A percentile compares a stretch with the other conserved stretches of the same genome.
Conservation (phyloP, 2,888 invertebrate genomes). For the Physocephala rufipes region DNA sequence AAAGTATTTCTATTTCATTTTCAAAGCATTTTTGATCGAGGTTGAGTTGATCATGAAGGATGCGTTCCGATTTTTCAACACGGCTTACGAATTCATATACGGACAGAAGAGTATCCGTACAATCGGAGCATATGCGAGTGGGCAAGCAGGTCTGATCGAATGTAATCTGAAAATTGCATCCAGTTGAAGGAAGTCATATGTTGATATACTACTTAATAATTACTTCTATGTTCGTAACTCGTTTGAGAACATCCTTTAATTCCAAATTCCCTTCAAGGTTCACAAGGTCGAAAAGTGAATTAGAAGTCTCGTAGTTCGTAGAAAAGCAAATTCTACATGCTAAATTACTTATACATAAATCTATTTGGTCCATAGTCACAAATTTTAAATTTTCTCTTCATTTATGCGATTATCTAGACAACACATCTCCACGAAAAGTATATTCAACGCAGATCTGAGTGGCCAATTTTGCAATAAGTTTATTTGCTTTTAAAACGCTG, state of each 20-base stretch:
- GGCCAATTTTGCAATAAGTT: too few species aligned
- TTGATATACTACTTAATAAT: background rate
- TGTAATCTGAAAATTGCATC: constrained; percentile 44
- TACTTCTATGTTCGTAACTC: constrained; percentile 55
- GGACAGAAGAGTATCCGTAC: constrained; percentile 54
- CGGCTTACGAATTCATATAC: constrained; percentile 58
- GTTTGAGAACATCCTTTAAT: constrained; percentile 50
- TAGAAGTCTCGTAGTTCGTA: constrained; percentile 46
- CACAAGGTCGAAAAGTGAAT: constrained; percentile 56
- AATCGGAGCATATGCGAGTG: constrained; percentile 52
- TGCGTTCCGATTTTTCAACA: constrained; percentile 53
- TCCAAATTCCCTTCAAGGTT: constrained; percentile 51
- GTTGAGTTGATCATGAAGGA: constrained; percentile 43
- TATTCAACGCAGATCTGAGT: too few species aligned
- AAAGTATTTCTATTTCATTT: background rate
- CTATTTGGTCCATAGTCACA: background rate
- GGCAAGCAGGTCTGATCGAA: constrained; percentile 50
- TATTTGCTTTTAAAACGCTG: too few species aligned
- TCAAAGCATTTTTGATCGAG: background rate
- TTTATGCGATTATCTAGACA: too few species aligned
- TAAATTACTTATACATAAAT: constrained; percentile 14
- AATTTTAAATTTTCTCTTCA: too few species aligned
- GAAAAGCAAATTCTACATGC: constrained; percentile 57
- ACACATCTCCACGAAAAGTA: too few species aligned
- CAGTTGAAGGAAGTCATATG: background rate